Base-by-base conservation (phyloP, 1,140 invertebrate species). In the Drosophila mauritiana region DNA sequence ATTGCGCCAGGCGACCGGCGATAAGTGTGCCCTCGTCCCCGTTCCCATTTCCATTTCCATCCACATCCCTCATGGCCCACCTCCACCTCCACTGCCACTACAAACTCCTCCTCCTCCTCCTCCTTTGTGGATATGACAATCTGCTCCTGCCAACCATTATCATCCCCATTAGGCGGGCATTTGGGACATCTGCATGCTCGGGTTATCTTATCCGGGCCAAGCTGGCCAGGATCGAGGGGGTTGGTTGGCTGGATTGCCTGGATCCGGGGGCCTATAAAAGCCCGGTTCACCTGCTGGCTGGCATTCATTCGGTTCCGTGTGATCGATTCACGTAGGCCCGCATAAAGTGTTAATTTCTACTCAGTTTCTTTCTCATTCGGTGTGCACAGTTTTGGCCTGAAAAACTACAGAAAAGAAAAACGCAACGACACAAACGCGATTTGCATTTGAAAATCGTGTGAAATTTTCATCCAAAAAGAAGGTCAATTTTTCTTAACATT, bases 401-500 rank as follows among this genome's bases (percentile, higher is more conserved):
- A 78, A 59, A 48, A 15, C 11, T 12, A 36, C 8, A 45, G 17
- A 34, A 34, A 10, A 72, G 48, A 59, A 40, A 27, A 70, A 43
- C 54, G 0, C 59, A 64, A 40, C 17, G 17, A 17, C 51, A 36
- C 15, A 62, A 62, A 88, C 57, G 74, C 74, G 70, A 79, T 83
- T 86, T 86, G 83, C 83, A 86, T 83, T 88, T 64, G 54, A 86
- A 79, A 76, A 79, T 69, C 83, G 83, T 86, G 83, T 88, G 84
- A 89, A 88, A 67, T 57, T 79, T 82, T 43, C 31, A 10, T 39
- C 20, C n/a, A 42, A 68, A 68, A 88, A 79, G 46, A 70, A 82
- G 83, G 77, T 52, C 81, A 68, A 56, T 69, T 57, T 68, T 55
- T 56, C 42, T 58, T 31, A 31, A 40, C 53, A 64, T 63, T 75